These are phyloP conservation scores for Tonatia bakeri DNA, from an alignment of 2,113 vertebrate species.

Conservation along the genomic window DNA sequence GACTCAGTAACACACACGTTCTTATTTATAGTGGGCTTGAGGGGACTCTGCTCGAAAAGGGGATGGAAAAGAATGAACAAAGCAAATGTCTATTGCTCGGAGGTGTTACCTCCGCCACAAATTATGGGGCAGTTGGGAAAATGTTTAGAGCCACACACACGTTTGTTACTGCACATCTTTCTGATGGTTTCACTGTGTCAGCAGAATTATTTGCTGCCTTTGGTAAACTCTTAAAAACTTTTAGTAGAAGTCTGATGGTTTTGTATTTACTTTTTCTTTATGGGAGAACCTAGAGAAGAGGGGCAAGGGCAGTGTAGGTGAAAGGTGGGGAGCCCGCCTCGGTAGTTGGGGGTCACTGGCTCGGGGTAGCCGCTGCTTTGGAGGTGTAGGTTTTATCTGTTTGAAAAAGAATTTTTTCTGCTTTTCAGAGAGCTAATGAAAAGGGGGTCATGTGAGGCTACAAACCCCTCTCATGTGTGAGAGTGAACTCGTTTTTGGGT, in stretches of 20 bases:
- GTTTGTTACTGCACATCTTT: background rate
- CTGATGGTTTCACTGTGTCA: slow-evolving; percentile 25
- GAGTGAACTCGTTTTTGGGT: background rate
- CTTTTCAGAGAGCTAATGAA: background rate
- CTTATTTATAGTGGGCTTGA: slow-evolving; percentile 31
- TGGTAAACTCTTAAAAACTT: slow-evolving; percentile 25
- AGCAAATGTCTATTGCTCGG: background rate
- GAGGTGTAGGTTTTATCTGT: background rate
- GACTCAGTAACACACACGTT: background rate
- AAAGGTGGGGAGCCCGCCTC: background rate
- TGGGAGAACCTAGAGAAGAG: background rate
- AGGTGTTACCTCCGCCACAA: background rate
- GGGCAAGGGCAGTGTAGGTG: too few relatives aligned
- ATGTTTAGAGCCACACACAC: background rate
- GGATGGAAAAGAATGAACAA: background rate
- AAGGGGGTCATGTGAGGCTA: background rate
- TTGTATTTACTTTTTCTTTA: background rate
- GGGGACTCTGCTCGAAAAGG: background rate
- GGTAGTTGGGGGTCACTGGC: rapidly evolving
- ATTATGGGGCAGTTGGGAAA: slow-evolving; percentile 39
- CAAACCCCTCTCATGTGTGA: background rate
- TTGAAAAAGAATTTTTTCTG: background rate
- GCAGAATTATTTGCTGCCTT: slow-evolving; percentile 37
- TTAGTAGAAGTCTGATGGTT: background rate
- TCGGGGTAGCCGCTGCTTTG: background rate